These are phyloP conservation scores for Glaucopsyche alexis DNA, from an alignment of 2,888 invertebrate genomes.

Conservation along the genomic window DNA sequence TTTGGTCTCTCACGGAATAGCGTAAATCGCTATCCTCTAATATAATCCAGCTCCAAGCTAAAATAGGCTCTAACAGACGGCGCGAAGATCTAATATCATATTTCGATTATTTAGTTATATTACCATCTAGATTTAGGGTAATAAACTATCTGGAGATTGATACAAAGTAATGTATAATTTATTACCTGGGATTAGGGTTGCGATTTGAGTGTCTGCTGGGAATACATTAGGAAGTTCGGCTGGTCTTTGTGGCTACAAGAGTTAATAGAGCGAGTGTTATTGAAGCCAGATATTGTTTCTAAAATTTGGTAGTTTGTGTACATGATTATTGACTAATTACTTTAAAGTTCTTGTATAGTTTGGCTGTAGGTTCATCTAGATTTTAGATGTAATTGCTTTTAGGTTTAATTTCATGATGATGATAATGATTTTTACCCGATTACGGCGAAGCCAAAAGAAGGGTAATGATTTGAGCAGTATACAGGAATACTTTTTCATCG, in stretches of 20 bases:
- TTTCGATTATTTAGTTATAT: slow-evolving; percentile 32
- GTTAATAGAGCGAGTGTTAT: slow-evolving; percentile 74
- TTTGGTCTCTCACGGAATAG: slow-evolving; percentile 65
- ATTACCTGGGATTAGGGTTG: slow-evolving; percentile 42
- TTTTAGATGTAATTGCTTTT: background rate
- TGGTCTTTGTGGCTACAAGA: slow-evolving; percentile 58
- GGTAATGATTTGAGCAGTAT: too few species aligned
- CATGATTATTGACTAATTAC: slow-evolving; percentile 26
- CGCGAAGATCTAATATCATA: slow-evolving; percentile 19
- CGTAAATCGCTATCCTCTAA: slow-evolving; percentile 57
- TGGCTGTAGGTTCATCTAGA: background rate
- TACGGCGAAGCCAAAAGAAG: too few species aligned
- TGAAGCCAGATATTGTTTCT: slow-evolving; percentile 67
- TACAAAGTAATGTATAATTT: slow-evolving; percentile 47
- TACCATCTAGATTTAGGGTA: slow-evolving; percentile 34
- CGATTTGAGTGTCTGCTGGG: slow-evolving; percentile 41
- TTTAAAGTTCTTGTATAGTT: background rate
- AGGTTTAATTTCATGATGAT: too few species aligned
- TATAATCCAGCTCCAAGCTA: slow-evolving; percentile 30
- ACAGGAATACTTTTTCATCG: too few species aligned
- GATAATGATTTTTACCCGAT: too few species aligned
- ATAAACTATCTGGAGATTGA: slow-evolving; percentile 37
- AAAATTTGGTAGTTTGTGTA: slow-evolving; percentile 41
- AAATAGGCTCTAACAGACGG: slow-evolving; percentile 26
- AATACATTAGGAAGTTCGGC: slow-evolving; percentile 50